Evolutionary conservation across 1,140 invertebrate species (phyloP).

Genomic region (Trichomalopsis sarcophagae): DNA sequence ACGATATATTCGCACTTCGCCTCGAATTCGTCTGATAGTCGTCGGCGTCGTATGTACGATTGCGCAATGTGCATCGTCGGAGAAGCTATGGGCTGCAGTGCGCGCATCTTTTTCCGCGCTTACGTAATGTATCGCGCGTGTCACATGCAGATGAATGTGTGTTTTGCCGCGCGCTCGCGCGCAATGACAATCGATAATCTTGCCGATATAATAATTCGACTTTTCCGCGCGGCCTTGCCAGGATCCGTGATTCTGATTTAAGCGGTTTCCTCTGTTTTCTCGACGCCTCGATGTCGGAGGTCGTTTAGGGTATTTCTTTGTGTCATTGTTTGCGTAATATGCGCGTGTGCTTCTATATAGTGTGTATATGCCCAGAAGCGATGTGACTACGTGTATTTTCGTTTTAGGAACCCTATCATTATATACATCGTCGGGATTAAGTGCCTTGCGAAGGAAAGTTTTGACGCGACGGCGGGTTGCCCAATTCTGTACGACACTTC

Average conservation of each 20-base stretch:
- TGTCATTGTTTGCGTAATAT: neutral
- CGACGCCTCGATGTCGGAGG: neutral
- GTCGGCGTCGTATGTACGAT: neutral
- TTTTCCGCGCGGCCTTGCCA: conserved; percentile 33
- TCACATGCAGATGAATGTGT: neutral
- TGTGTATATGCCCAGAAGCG: no score
- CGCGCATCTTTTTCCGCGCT: conserved; percentile 43
- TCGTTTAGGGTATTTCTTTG: neutral
- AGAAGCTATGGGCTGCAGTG: neutral
- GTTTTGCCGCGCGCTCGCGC: neutral
- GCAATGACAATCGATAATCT: conserved; percentile 16
- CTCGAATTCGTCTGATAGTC: neutral
- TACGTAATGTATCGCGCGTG: conserved; percentile 26
- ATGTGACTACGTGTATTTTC: no score
- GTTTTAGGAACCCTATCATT: no score
- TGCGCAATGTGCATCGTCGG: neutral
- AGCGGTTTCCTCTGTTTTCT: neutral
- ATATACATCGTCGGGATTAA: no score
- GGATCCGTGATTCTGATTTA: neutral
- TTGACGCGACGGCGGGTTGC: no score
- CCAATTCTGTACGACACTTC: no score
- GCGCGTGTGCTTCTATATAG: neutral
- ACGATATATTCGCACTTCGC: conserved; percentile 18
- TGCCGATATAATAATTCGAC: conserved; percentile 33
- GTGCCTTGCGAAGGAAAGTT: no score